Percentiles rank a stretch among this genome's conserved stretches.
Evolutionary conservation across 2,113 vertebrate species (phyloP).

Genomic region (Tinamus guttatus): DNA sequence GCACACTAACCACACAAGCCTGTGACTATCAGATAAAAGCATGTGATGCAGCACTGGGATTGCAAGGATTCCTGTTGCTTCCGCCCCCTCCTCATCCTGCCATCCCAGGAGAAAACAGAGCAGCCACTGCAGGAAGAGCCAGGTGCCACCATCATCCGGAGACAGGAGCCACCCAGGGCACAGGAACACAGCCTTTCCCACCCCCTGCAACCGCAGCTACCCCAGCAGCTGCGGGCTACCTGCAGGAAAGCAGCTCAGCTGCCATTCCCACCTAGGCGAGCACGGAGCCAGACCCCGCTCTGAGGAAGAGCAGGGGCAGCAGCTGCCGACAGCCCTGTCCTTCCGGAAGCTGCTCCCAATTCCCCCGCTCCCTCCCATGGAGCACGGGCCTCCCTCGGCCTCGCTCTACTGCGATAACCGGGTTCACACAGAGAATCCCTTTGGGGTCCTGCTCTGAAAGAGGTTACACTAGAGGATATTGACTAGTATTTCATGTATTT

Average conservation of each 20-base stretch:
- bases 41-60: neutral
- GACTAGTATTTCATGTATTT: neutral
- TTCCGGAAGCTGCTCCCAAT: neutral
- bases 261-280: neutral
- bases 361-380: neutral
- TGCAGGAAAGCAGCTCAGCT: neutral
- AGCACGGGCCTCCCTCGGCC: neutral
- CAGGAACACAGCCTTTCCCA: neutral
- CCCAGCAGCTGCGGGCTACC: neutral
- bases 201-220: neutral
- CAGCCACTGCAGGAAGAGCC: fast-evolving
- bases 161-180: neutral
- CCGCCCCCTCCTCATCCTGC: neutral
- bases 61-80: too few relatives aligned
- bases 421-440: neutral
- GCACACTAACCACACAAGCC: neutral
- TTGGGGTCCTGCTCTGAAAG: neutral
- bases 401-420: neutral
- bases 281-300: neutral
- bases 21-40: neutral
- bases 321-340: neutral
- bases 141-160: neutral
- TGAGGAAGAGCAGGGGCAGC: neutral
- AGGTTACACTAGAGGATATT: too few relatives aligned
- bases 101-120: neutral